phyloP scores from a whole-genome alignment of 2,888 invertebrate genomes.

The Chrysotoxum bicinctum region DNA sequence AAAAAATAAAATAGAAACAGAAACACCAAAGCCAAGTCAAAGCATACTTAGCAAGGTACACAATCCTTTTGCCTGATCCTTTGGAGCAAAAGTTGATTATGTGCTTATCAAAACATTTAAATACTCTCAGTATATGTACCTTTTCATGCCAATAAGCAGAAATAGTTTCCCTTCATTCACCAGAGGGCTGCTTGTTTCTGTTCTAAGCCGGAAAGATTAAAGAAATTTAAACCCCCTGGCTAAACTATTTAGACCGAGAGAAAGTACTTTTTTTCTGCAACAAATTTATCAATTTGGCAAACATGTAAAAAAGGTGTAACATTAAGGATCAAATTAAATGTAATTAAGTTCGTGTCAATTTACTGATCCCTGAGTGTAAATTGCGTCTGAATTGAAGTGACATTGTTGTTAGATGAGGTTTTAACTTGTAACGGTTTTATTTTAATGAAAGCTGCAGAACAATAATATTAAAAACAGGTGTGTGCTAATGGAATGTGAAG shows the following conservation, averaged over 20 bases:
- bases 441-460: background rate
- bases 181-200: background rate
- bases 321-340: slow-evolving; percentile 68
- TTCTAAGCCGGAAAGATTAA: slow-evolving; percentile 22
- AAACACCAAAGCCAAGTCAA: slow-evolving; percentile 2
- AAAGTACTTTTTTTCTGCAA: background rate
- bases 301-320: slow-evolving; percentile 14
- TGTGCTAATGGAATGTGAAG: slow-evolving; percentile 16
- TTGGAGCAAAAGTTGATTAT: slow-evolving; percentile 64
- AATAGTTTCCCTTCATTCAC: slow-evolving; percentile 43
- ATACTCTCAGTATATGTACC: slow-evolving; percentile 46
- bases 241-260: background rate
- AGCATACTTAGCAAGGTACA: background rate
- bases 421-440: slow-evolving; percentile 35
- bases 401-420: slow-evolving; percentile 58
- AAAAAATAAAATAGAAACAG: slow-evolving; percentile 13
- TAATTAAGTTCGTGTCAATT: slow-evolving; percentile 71
- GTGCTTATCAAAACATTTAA: slow-evolving; percentile 72
- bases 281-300: slow-evolving; percentile 2
- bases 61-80: background rate
- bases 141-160: slow-evolving; percentile 65
- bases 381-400: slow-evolving; percentile 45
- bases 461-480: slow-evolving; percentile 22
- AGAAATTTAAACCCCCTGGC: slow-evolving; percentile 9
- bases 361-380: slow-evolving; percentile 66